A percentile compares a stretch with the other conserved stretches of the same genome.
phyloP scores from a whole-genome alignment of 1,140 invertebrate genomes.

The Scylla paramamosain region DNA sequence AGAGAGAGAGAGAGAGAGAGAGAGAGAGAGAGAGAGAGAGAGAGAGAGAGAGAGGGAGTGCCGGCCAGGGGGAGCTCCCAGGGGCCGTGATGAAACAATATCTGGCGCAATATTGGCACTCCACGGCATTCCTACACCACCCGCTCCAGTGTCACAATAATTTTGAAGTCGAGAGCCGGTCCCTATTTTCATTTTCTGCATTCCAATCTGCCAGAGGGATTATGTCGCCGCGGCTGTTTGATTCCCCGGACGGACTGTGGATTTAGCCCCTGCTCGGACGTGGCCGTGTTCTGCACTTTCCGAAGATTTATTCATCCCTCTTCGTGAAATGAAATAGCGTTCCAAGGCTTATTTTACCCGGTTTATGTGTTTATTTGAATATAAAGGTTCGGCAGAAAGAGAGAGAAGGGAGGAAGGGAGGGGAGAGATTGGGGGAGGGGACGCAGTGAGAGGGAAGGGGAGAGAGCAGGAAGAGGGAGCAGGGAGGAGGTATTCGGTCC shows the following conservation, averaged over 20 bases:
- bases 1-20: background rate
- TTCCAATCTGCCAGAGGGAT: constrained; percentile 75
- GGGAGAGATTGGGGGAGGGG: background rate
- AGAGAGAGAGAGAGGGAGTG: background rate
- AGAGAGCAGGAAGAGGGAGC: background rate
- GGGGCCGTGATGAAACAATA: constrained; percentile 72
- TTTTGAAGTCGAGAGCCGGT: constrained; percentile 74
- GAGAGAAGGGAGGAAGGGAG: background rate
- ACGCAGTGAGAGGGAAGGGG: background rate
- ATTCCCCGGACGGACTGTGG: constrained; percentile 69
- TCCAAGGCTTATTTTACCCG: constrained; percentile 69
- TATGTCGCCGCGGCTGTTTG: constrained; percentile 72
- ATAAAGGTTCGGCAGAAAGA: constrained; percentile 56
- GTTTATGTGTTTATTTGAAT: constrained; percentile 74
- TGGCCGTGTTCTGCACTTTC: constrained; percentile 70
- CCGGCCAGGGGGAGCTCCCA: too few species aligned
- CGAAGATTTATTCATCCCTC: constrained; percentile 75
- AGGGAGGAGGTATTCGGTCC: background rate
- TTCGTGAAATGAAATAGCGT: constrained; percentile 71
- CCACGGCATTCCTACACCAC: constrained; percentile 74
- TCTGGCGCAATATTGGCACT: constrained; percentile 74
- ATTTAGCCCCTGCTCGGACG: constrained; percentile 68
- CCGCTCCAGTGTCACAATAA: constrained; percentile 75
- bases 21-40: constrained; percentile 32
- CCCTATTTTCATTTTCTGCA: constrained; percentile 76